Evolutionary conservation across 1,140 invertebrate genomes (phyloP), one percentile per base, ranked within the genome.

Genomic region (Drosophila melanica): DNA sequence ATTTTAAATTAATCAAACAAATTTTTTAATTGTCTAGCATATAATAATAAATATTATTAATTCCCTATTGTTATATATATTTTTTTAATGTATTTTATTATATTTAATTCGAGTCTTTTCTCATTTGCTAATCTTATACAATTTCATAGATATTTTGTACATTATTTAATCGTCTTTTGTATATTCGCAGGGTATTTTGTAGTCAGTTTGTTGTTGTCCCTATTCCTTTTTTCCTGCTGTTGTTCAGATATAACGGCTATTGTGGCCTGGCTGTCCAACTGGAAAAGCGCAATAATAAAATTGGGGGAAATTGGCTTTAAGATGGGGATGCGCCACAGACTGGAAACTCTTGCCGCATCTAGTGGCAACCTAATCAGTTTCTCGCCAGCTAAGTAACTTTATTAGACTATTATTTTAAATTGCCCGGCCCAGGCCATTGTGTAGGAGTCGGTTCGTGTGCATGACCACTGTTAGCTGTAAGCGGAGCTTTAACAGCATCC

Each of bases 341-440:
- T 37, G 45, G 42, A 30, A 60, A 60, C 57, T 47, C 57, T 66
- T 69, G 42, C 69, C 54, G 35, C 63, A 69, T 39, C 54, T 44
- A 60, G 55, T 54, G 39, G 70, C 54, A 68, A 73, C 48, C 82
- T 82, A 86, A 86, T 86, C 82, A 86, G 82, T 73, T 86, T 75
- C 67, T 79, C 75, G 75, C 82, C 75, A 77, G 81, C 81, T 87
- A 81, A 87, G 79, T 81, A 87, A 86, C 84, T 86, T 86, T 86
- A 86, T 87, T 82, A 87, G 82, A 76, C 82, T 79, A 87, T 86
- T 86, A 86, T 82, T 86, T 87, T 79, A 77, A 86, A 86, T 87
- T 86, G 78, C 78, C 59, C 62, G n/a, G 41, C 10, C 37, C 41
- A 20, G 42, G 12, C 57, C 57, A 35, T 47, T 58, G 55, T 57